Percentiles rank a stretch among this genome's conserved stretches.
Conservation (phyloP, 2,113 vertebrate species). For the Hymenochirus boettgeri region DNA sequence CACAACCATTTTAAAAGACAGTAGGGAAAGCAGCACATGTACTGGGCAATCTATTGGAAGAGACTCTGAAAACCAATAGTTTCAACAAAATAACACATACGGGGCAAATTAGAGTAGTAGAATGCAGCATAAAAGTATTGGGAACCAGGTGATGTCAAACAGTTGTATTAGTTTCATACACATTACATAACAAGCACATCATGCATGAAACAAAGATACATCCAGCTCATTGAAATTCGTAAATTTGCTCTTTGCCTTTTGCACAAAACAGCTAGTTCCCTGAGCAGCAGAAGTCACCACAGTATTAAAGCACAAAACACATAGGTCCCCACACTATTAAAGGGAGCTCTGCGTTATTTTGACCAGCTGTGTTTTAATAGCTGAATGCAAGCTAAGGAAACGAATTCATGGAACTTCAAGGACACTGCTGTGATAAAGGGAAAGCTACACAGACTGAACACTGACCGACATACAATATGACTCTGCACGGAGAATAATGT, state of each 20-base stretch:
- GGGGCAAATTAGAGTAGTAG: too few relatives aligned
- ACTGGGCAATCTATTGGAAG: too few relatives aligned
- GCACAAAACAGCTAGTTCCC: background rate
- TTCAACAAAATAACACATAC: background rate
- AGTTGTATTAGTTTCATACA: conserved; percentile 26
- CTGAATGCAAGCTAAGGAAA: conserved; percentile 14
- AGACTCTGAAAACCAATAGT: too few relatives aligned
- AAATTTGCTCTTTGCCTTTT: background rate
- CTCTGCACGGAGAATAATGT: conserved; percentile 7
- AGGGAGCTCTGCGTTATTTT: background rate
- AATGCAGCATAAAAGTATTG: conserved; percentile 7
- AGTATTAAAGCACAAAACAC: too few relatives aligned
- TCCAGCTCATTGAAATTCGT: too few relatives aligned
- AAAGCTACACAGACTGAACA: too few relatives aligned
- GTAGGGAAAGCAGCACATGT: background rate
- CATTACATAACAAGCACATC: conserved; percentile 1
- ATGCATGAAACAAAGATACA: background rate
- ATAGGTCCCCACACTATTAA: background rate
- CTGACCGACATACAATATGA: too few relatives aligned
- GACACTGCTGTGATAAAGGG: background rate
- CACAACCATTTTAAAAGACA: background rate
- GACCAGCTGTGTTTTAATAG: background rate
- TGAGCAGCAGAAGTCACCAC: background rate
- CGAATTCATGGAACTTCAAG: conserved; percentile 30
- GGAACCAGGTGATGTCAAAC: conserved; percentile 22